Evolutionary conservation across 2,113 vertebrate species (phyloP).

Genomic region (Thymallus thymallus): DNA sequence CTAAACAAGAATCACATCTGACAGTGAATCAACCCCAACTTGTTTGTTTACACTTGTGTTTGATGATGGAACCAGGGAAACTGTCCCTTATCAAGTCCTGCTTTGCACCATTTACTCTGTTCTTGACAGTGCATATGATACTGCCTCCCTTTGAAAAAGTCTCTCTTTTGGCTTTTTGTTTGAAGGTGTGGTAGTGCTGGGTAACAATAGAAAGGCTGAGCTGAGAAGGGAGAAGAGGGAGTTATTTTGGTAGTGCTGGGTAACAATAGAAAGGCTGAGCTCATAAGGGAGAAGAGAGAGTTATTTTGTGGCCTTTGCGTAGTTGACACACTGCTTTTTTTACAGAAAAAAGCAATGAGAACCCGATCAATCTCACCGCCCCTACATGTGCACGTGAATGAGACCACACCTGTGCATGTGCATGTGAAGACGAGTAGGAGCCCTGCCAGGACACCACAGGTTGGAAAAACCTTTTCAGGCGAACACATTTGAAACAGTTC

Average conservation of each 20-base stretch:
- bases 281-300: neutral
- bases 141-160: too few species aligned
- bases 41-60: too few species aligned
- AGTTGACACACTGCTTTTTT: neutral
- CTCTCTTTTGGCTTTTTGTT: too few species aligned
- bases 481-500: neutral
- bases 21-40: too few species aligned
- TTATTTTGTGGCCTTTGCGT: neutral
- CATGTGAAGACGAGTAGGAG: conserved; percentile 84
- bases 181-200: too few species aligned
- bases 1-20: too few species aligned
- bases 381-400: conserved; percentile 89
- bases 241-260: neutral
- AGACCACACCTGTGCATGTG: conserved; percentile 87
- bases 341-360: conserved; percentile 82
- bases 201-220: too few species aligned
- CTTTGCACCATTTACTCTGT: too few species aligned
- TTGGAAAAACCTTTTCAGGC: conserved; percentile 38
- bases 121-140: too few species aligned
- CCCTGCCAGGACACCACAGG: conserved; percentile 65
- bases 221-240: neutral
- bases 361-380: conserved; percentile 84
- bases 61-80: too few species aligned
- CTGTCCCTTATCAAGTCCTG: too few species aligned
- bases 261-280: too few species aligned